Evolutionary conservation across 2,888 invertebrate species (phyloP).

Genomic region (Thera obeliscata): DNA sequence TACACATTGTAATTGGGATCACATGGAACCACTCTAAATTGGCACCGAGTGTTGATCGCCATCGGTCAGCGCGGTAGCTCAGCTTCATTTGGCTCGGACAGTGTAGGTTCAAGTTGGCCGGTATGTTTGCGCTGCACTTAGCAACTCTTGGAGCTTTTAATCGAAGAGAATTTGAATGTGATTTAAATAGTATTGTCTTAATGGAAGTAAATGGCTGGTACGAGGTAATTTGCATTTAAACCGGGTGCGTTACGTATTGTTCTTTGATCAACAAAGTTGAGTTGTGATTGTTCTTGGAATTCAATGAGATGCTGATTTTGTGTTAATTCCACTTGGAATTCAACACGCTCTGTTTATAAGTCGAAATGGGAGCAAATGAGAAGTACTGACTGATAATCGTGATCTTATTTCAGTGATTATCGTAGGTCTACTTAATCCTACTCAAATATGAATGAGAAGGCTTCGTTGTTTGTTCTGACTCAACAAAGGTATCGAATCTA

Average conservation of each 20-base stretch:
- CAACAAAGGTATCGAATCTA: no score
- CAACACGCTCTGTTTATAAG: constrained; percentile 26
- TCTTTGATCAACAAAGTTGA: constrained; percentile 39
- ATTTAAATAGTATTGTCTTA: constrained; percentile 80
- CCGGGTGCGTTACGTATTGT: constrained; percentile 42
- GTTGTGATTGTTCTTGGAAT: constrained; percentile 35
- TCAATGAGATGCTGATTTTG: constrained; percentile 41
- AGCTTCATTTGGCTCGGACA: constrained; percentile 52
- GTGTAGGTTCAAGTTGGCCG: constrained; percentile 72
- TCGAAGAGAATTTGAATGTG: constrained; percentile 82
- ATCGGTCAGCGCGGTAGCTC: constrained; percentile 43
- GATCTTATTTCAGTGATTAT: background rate
- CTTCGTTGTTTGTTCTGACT: no score
- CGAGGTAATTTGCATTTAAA: constrained; percentile 70
- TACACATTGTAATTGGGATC: constrained; percentile 82
- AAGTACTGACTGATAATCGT: background rate
- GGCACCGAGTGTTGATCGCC: constrained; percentile 51
- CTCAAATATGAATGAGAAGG: no score
- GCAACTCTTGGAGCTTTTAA: constrained; percentile 75
- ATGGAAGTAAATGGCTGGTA: constrained; percentile 64
- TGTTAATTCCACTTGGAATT: constrained; percentile 36
- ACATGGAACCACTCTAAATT: constrained; percentile 67
- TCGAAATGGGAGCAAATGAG: constrained; percentile 13
- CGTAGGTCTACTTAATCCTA: no score
- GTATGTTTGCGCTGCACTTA: constrained; percentile 79